Evolutionary conservation across 2,888 invertebrate species (phyloP).

Genomic region (Amaurobius ferox): DNA sequence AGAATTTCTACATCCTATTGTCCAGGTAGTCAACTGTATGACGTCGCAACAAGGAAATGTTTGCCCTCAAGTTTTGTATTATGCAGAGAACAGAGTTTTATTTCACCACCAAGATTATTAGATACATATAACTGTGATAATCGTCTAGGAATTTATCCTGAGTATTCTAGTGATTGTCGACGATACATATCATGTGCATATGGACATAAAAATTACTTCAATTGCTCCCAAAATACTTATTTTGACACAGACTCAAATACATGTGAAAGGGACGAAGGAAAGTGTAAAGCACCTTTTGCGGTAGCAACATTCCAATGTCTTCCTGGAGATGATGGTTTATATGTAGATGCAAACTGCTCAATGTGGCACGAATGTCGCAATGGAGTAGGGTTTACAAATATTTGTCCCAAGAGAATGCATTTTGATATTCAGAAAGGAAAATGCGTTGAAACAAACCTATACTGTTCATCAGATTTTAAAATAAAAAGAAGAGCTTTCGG

Average conservation of each 20-base stretch:
- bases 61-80: conserved; percentile 60
- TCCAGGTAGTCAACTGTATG: conserved; percentile 53
- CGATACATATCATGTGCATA: conserved; percentile 56
- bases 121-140: conserved; percentile 60
- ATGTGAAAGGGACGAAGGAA: conserved; percentile 11
- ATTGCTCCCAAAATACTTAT: conserved; percentile 30
- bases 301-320: conserved; percentile 64
- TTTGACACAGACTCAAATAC: conserved; percentile 48
- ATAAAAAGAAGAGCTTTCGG: conserved; percentile 29
- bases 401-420: conserved; percentile 46
- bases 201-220: conserved; percentile 38
- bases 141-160: conserved; percentile 63
- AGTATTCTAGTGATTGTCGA: conserved; percentile 57
- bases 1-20: conserved; percentile 60
- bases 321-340: conserved; percentile 65
- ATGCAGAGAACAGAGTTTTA: conserved; percentile 34
- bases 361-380: conserved; percentile 71
- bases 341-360: conserved; percentile 40
- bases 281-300: conserved; percentile 50
- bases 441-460: conserved; percentile 10
- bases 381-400: conserved; percentile 55
- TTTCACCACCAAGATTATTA: conserved; percentile 28
- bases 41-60: conserved; percentile 67
- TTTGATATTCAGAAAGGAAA: conserved; percentile 35
- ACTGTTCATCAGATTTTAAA: conserved; percentile 3